Percentiles rank a stretch among this genome's conserved stretches.
Conservation (phyloP, 2,113 vertebrate genomes). For the Leuciscus idus region DNA sequence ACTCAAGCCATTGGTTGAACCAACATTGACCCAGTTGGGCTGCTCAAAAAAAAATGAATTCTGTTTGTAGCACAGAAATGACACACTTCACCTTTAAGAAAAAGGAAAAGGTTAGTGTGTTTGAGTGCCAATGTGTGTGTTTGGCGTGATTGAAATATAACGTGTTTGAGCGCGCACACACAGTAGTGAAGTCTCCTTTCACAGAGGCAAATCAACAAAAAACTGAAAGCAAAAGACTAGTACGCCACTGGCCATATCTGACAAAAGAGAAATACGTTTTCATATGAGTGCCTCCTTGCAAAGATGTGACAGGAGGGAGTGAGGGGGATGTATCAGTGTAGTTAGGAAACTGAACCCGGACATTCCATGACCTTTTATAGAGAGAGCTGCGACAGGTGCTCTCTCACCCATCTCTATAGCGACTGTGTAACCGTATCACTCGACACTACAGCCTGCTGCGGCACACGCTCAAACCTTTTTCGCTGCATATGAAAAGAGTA, state of each 20-base stretch:
- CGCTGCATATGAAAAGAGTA: neutral
- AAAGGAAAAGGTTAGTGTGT: conserved; percentile 2
- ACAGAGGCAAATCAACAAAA: neutral
- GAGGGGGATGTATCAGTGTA: conserved; percentile 29
- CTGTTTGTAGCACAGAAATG: neutral
- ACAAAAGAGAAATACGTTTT: neutral
- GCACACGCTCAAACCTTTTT: neutral
- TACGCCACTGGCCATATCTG: neutral
- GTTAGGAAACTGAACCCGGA: conserved; percentile 50
- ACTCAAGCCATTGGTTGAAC: neutral
- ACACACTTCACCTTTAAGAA: neutral
- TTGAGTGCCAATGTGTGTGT: neutral
- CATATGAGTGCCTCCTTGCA: neutral
- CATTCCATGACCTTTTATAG: conserved; percentile 61
- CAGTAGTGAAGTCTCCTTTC: neutral
- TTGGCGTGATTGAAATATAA: neutral
- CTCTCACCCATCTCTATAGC: conserved; percentile 3
- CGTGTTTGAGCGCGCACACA: neutral
- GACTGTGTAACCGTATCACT: conserved; percentile 48
- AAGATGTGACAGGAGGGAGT: conserved; percentile 13
- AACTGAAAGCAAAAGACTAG: neutral
- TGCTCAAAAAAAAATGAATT: neutral
- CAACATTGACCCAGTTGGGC: neutral
- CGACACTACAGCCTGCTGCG: neutral
- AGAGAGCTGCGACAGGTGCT: conserved; percentile 55